Evolutionary conservation across 2,797 vertebrate species (phyloP).

Genomic region (Rhinogobio ventralis): DNA sequence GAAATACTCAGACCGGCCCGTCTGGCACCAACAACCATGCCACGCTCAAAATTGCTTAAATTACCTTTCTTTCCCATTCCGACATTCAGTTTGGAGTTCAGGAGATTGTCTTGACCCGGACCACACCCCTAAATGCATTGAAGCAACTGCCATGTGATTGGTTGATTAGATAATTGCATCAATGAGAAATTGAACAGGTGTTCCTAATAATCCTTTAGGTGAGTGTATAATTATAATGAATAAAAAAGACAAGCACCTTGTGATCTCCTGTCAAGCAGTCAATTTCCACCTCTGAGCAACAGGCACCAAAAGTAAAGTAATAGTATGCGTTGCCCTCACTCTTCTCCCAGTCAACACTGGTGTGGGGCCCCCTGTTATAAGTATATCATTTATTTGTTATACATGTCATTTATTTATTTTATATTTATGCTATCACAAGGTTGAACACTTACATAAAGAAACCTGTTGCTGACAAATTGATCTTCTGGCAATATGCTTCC

Average conservation of each 20-base stretch:
- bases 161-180: no score
- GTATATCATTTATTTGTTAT: neutral
- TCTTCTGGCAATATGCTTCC: constrained; percentile 80
- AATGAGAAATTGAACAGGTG: no score
- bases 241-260: constrained; percentile 67
- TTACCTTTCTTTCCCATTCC: no score
- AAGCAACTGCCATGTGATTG: no score
- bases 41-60: no score
- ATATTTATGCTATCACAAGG: neutral
- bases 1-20: no score
- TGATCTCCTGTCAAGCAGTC: constrained; percentile 80
- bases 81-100: no score
- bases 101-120: no score
- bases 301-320: constrained; percentile 74
- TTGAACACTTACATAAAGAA: constrained; percentile 79
- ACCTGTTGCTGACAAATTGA: constrained; percentile 83
- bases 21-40: no score
- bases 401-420: neutral
- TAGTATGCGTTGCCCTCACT: constrained; percentile 68
- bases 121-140: no score
- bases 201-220: no score
- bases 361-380: constrained; percentile 73
- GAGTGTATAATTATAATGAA: neutral
- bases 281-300: constrained; percentile 80
- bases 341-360: constrained; percentile 77